Conservation (phyloP, 2,113 vertebrate species). For the Tamias sibiricus region DNA sequence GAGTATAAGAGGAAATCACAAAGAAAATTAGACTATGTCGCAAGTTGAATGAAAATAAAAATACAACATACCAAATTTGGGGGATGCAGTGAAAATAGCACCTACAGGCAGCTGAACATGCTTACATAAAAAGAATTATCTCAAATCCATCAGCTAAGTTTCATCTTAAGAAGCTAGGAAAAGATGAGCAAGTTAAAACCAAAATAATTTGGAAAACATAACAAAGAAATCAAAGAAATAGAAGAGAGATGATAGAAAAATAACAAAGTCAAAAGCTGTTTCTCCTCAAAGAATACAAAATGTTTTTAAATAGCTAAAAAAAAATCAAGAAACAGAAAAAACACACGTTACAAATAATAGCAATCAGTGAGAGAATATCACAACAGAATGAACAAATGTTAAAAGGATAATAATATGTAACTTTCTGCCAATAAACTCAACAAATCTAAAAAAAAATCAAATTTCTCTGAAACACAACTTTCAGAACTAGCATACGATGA, state of each 20-base stretch:
- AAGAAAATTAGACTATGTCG: not conserved
- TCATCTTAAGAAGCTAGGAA: not conserved
- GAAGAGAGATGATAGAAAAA: not conserved
- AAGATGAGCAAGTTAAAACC: not conserved
- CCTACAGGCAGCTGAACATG: not conserved
- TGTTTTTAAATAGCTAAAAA: not conserved
- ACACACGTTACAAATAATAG: not conserved
- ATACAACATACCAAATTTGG: not conserved
- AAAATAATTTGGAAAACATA: not conserved
- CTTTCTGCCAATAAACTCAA: not conserved
- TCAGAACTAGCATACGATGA: not conserved
- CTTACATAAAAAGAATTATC: not conserved
- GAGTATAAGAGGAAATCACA: not conserved
- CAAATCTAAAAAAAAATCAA: not conserved
- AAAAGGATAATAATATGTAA: not conserved
- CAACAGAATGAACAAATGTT: not conserved
- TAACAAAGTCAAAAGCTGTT: not conserved
- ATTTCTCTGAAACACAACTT: constrained; percentile 18
- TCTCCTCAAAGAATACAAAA: not conserved
- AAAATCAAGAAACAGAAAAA: not conserved
- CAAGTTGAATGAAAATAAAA: not conserved
- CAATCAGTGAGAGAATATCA: not conserved
- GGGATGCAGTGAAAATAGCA: not conserved
- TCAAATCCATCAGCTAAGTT: not conserved
- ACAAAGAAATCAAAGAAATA: not conserved